A percentile compares a stretch with the other conserved stretches of the same genome.
Evolutionary conservation across 2,797 vertebrate genomes (phyloP).

Genomic region (Myotis pilosus): DNA sequence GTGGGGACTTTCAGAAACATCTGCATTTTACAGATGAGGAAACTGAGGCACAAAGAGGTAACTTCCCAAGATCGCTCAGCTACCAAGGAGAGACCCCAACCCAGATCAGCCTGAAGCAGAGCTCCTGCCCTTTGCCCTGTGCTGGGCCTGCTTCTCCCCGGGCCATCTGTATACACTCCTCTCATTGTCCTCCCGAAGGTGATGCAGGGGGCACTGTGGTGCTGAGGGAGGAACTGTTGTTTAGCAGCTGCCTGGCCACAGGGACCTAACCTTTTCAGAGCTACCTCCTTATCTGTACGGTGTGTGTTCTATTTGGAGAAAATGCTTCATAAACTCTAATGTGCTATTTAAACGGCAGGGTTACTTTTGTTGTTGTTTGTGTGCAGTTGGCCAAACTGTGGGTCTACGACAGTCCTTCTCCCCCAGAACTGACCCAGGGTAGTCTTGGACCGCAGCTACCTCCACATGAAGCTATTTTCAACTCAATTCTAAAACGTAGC

Average conservation of each 20-base stretch:
- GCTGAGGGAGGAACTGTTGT: neutral
- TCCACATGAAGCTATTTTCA: neutral
- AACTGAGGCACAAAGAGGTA: neutral
- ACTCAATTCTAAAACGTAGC: neutral
- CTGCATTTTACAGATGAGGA: neutral
- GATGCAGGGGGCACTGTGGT: neutral
- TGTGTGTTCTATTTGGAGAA: neutral
- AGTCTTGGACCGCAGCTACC: neutral
- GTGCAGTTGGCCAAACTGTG: neutral
- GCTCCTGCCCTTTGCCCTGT: neutral
- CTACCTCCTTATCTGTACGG: neutral
- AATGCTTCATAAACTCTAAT: neutral
- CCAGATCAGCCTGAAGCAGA: neutral
- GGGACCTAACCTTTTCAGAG: neutral
- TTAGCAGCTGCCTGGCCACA: neutral
- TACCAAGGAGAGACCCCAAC: neutral
- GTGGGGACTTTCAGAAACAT: neutral
- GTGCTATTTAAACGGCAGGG: neutral
- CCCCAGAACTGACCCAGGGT: too few relatives aligned
- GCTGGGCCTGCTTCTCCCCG: neutral
- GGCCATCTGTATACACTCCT: neutral
- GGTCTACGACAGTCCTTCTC: rapidly evolving
- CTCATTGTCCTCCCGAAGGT: rapidly evolving
- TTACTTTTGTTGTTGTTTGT: neutral
- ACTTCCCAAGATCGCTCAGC: neutral